Base-by-base conservation (phyloP, 2,888 invertebrate genomes). In the Timandra comae region DNA sequence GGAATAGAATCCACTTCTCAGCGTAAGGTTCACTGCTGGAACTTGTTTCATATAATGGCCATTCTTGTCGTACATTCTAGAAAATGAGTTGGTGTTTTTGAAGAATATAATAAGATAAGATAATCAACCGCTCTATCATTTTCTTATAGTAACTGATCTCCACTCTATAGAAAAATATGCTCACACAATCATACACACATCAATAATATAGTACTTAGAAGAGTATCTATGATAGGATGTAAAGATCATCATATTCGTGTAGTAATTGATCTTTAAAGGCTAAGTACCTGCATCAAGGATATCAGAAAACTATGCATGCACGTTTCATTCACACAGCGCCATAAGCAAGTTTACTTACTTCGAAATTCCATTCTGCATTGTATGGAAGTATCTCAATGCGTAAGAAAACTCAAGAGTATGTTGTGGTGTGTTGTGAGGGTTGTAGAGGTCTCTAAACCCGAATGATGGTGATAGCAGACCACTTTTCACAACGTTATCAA, bases 261-360 rank as follows among this genome's bases (percentile, higher is more conserved):
- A n/a, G n/a, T n/a, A n/a, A n/a, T n/a, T n/a, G n/a, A n/a, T n/a
- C n/a, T n/a, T n/a, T n/a, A n/a, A n/a, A n/a, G n/a, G n/a, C n/a
- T n/a, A n/a, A n/a, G n/a, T n/a, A n/a, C n/a, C n/a, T n/a, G n/a
- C n/a, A n/a, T n/a, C n/a, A n/a, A n/a, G n/a, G n/a, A n/a, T n/a
- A n/a, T n/a, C n/a, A n/a, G n/a, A n/a, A n/a, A n/a, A n/a, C n/a
- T n/a, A n/a, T n/a, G n/a, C n/a, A n/a, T n/a, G n/a, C n/a, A n/a
- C n/a, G n/a, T n/a, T n/a, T n/a, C n/a, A n/a, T n/a, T n/a, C n/a
- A n/a, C n/a, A n/a, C n/a, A n/a, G n/a, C n/a, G n/a, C n/a, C n/a
- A n/a, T n/a, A n/a, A n/a, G n/a, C n/a, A n/a, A n/a, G n/a, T n/a
- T 16, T 22, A 46, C 55, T 40, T 33, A 69, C 66, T 59, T 63